Evolutionary conservation across 2,797 vertebrate species (phyloP).

Genomic region (Aphelocoma californica): DNA sequence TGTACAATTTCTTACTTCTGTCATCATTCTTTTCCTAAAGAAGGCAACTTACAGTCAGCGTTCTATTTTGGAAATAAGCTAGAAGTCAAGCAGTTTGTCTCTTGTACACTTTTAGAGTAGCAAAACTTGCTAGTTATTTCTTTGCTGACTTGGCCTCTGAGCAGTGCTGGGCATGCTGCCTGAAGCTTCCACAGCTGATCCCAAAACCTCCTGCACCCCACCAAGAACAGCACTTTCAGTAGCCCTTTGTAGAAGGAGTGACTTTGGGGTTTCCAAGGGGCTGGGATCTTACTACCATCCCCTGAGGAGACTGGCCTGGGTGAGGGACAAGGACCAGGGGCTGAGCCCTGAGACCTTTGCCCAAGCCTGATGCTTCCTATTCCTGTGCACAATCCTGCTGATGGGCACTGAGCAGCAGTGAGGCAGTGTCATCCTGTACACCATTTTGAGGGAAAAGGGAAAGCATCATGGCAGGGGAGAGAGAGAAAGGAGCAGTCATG

Average conservation of each 20-base stretch:
- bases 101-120: neutral
- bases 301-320: neutral
- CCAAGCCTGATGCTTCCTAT: neutral
- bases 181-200: neutral
- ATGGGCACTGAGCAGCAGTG: neutral
- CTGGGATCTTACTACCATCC: neutral
- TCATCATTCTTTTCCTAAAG: constrained; percentile 45
- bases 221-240: neutral
- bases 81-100: constrained; percentile 15
- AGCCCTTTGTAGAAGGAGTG: neutral
- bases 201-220: neutral
- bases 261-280: neutral
- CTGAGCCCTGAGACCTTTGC: neutral
- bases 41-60: neutral
- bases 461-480: neutral
- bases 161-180: neutral
- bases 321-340: neutral
- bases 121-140: neutral
- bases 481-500: neutral
- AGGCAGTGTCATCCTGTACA: neutral
- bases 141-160: neutral
- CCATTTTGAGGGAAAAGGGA: neutral
- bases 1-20: constrained; percentile 35
- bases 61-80: constrained; percentile 38
- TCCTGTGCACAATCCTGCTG: too few species aligned